A percentile compares a stretch with the other conserved stretches of the same genome.
phyloP scores from a whole-genome alignment of 1,140 invertebrate species.

The Diploscapter pachys region DNA sequence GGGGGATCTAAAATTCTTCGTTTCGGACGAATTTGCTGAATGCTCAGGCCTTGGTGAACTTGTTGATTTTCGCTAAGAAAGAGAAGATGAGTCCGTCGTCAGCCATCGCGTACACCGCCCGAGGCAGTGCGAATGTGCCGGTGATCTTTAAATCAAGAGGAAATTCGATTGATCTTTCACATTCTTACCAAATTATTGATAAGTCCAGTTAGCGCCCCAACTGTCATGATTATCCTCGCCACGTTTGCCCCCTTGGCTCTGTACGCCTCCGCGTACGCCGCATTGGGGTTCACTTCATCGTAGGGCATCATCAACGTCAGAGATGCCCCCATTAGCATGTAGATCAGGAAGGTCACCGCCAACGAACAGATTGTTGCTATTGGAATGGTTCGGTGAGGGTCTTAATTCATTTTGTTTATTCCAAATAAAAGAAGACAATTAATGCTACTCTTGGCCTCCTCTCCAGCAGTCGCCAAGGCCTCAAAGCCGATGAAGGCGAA shows the following conservation, averaged over 20 bases:
- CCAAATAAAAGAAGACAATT: neutral
- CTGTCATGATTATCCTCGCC: constrained; percentile 80
- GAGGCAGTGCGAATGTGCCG: constrained; percentile 81
- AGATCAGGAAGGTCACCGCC: constrained; percentile 73
- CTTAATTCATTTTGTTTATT: constrained; percentile 47
- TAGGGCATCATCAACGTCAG: constrained; percentile 80
- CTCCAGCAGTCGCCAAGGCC: constrained; percentile 75
- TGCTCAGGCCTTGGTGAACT: constrained; percentile 67
- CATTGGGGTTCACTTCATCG: constrained; percentile 66
- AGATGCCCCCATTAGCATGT: constrained; percentile 76
- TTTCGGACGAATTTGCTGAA: constrained; percentile 15
- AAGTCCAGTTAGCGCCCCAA: constrained; percentile 84
- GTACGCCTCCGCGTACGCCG: constrained; percentile 80
- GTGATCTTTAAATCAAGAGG: constrained; percentile 61
- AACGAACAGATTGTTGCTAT: constrained; percentile 76
- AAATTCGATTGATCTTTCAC: neutral
- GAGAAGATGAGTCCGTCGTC: constrained; percentile 80
- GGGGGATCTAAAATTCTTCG: constrained; percentile 67
- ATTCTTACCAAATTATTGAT: constrained; percentile 69
- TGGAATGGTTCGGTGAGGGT: constrained; percentile 75
- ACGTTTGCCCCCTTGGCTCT: constrained; percentile 66
- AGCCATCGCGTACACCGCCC: constrained; percentile 84
- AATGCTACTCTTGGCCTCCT: constrained; percentile 41
- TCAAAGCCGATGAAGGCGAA: constrained; percentile 87
- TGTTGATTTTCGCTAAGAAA: constrained; percentile 70